phyloP scores from a whole-genome alignment of 2,888 invertebrate genomes.

The Eremobia ochroleuca region DNA sequence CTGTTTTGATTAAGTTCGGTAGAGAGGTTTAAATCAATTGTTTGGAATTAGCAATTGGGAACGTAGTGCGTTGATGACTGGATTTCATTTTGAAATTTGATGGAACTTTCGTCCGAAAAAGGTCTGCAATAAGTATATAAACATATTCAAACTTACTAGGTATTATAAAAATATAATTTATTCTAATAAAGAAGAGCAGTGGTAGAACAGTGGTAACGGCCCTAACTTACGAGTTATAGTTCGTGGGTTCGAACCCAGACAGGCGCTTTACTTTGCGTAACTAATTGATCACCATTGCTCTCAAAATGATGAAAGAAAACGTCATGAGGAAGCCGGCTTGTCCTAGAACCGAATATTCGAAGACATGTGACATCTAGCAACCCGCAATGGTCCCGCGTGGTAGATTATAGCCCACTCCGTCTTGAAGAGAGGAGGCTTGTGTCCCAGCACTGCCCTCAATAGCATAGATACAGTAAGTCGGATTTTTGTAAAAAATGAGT shows the following conservation, averaged over 20 bases:
- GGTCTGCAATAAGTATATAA: neutral
- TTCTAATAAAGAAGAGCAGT: neutral
- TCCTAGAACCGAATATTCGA: neutral
- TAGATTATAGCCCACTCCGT: neutral
- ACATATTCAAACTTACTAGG: neutral
- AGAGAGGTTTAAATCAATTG: constrained; percentile 45
- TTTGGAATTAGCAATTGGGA: constrained; percentile 29
- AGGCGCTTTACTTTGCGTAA: neutral
- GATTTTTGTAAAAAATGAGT: too few species aligned
- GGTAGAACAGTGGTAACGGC: neutral
- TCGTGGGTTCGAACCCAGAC: neutral
- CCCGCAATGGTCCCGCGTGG: neutral
- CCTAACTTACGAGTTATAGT: too few species aligned
- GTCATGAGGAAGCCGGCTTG: neutral
- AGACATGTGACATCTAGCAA: neutral
- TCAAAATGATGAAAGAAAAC: neutral
- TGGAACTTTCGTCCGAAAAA: neutral
- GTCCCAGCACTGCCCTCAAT: too few species aligned
- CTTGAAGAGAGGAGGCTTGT: neutral
- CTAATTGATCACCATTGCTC: neutral
- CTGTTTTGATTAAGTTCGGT: constrained; percentile 44
- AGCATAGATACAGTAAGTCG: too few species aligned
- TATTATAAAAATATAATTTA: neutral
- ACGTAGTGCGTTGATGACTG: neutral
- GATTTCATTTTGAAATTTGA: neutral